Percentiles rank a stretch among this genome's conserved stretches.
Conservation (phyloP, 2,113 vertebrate species). For the Romanogobio albipinnatus region DNA sequence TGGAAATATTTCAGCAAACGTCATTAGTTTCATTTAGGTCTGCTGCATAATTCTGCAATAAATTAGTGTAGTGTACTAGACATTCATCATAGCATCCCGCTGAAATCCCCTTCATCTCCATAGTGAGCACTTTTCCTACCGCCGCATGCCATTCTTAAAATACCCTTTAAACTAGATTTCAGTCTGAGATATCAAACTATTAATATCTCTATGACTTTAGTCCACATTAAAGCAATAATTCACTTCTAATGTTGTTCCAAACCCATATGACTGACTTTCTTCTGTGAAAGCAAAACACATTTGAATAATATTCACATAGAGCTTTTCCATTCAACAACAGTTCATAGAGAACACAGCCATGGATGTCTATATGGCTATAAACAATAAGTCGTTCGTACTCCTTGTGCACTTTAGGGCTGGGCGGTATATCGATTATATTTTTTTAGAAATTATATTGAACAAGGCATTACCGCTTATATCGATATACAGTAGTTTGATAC, state of each 20-base stretch:
- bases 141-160: background rate
- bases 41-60: background rate
- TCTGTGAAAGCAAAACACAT: background rate
- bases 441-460: no score
- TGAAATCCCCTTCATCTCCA: background rate
- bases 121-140: background rate
- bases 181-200: background rate
- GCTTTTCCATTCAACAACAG: background rate
- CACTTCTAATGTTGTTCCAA: background rate
- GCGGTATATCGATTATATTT: no score
- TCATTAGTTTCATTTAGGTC: background rate
- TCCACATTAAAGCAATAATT: background rate
- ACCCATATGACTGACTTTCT: background rate
- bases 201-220: background rate
- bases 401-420: no score
- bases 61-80: background rate
- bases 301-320: background rate
- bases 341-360: background rate
- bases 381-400: no score
- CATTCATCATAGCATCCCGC: background rate
- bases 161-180: slow-evolving; percentile 7
- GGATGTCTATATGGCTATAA: background rate
- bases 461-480: no score
- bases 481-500: no score
- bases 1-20: background rate